Evolutionary conservation across 2,113 vertebrate genomes (phyloP), one percentile per base, ranked within the genome.

Genomic region (Forbesichthys agassizii): DNA sequence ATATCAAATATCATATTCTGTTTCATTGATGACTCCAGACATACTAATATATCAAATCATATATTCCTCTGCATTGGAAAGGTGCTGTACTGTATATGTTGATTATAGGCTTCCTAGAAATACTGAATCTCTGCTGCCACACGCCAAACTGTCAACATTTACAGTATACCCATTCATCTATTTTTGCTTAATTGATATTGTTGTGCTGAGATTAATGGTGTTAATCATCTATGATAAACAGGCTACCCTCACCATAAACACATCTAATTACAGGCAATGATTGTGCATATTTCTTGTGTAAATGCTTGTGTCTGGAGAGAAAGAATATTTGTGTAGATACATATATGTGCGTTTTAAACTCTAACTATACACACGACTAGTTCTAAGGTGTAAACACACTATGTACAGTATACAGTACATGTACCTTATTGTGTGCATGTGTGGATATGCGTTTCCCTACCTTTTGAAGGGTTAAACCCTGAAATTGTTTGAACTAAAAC

Each of bases 161-260:
- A 57, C 9, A 53, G 71, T 64, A 9, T 42, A 42, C 36, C 36
- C 36, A 65, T 80, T 55, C 33, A 62, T 68, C 11, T 62, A 18
- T 57, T 73, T 66, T 56, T 53, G 27, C 72, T 57, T 66, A 67
- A 79, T 71, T 72, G 13, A 51, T 74, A 59, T 66, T 68, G 59
- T 14, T 76, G 64, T 72, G 70, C 33, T 46, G 53, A 63, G 11
- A 63, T 61, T 16, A 47, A 13, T 70, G 14, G 5, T 52, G 68
- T 57, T 18, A 6, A 49, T 56, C 5, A 27, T 53, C 66, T 71
- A 63, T 59, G 69, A 74, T 77, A 12, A 48, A 10, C 33, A 51
- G 27, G 11, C 63, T 47, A 55, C 48, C 10, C 12, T 33, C 51
- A 20, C 13, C 4, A 61, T 64, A 77, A 74, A 76, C 57, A 69